Percentiles rank a stretch among this genome's conserved stretches.
phyloP scores from a whole-genome alignment of 2,888 invertebrate species.

The Corythucha ciliata region DNA sequence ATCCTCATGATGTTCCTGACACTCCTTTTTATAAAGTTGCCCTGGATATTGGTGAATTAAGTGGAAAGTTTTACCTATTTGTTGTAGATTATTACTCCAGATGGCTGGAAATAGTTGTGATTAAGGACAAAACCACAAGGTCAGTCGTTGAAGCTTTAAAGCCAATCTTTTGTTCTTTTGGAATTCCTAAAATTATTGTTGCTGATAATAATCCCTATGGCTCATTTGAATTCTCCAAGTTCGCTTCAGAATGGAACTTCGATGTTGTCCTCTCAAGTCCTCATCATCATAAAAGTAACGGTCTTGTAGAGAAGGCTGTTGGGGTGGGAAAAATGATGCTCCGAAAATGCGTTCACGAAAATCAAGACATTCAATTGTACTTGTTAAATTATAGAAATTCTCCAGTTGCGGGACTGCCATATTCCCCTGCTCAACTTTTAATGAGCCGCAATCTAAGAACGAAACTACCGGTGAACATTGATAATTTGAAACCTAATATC shows the following conservation, averaged over 20 bases:
- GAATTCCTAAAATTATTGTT: slow-evolving; percentile 25
- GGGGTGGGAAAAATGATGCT: slow-evolving; percentile 13
- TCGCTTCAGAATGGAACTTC: slow-evolving; percentile 30
- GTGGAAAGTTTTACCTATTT: slow-evolving; percentile 30
- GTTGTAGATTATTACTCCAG: slow-evolving; percentile 33
- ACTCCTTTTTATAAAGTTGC: slow-evolving; percentile 36
- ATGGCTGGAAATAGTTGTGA: slow-evolving; percentile 31
- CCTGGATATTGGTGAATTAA: slow-evolving; percentile 36
- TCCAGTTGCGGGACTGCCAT: slow-evolving; percentile 16
- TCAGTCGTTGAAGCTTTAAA: no score
- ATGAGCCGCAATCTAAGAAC: no score
- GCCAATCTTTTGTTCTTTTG: no score
- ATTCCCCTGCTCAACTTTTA: slow-evolving; percentile 18
- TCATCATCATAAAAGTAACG: slow-evolving; percentile 29
- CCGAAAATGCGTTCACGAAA: slow-evolving; percentile 2
- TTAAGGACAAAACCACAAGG: no score
- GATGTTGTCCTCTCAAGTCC: slow-evolving; percentile 29
- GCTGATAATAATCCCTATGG: slow-evolving; percentile 34
- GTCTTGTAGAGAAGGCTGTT: no score
- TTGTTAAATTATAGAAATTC: slow-evolving; percentile 15
- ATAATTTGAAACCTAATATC: no score
- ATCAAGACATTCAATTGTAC: slow-evolving; percentile 3
- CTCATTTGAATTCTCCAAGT: slow-evolving; percentile 28
- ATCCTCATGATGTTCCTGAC: no score
- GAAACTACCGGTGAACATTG: no score